A percentile compares a stretch with the other conserved stretches of the same genome.
Evolutionary conservation across 2,888 invertebrate genomes (phyloP).

Genomic region (Microplitis deprimator): DNA sequence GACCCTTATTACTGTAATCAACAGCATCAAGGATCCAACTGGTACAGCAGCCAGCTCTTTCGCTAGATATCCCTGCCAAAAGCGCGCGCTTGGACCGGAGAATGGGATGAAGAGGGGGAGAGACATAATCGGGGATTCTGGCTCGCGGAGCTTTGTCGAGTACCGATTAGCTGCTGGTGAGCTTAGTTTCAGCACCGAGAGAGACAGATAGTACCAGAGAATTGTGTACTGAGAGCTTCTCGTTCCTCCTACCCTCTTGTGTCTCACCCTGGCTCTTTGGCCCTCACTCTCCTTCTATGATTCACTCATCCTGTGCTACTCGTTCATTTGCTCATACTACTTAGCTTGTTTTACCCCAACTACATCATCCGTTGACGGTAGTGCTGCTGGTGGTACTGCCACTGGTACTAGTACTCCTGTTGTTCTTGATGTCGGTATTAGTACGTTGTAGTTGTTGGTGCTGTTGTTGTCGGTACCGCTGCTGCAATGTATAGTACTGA

Average conservation of each 20-base stretch:
- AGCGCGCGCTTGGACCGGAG: conserved; percentile 13
- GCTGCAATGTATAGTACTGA: conserved; percentile 6
- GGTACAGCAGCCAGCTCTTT: not conserved
- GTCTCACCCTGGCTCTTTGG: not conserved
- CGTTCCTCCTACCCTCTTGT: not conserved
- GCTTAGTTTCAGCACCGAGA: conserved; percentile 23
- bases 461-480: not conserved
- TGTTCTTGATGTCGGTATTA: not conserved
- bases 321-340: conserved; percentile 1
- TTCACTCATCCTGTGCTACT: not conserved
- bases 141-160: conserved; percentile 35
- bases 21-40: conserved; percentile 5
- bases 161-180: conserved; percentile 35
- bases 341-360: not conserved
- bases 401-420: not conserved
- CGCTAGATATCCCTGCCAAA: conserved; percentile 10
- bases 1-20: not conserved
- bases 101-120: too few species aligned
- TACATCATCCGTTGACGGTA: not conserved
- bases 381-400: not conserved
- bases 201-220: conserved; percentile 1
- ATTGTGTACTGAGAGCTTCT: not conserved
- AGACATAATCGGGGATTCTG: conserved; percentile 40
- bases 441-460: not conserved
- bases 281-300: not conserved